Evolutionary conservation across 2,888 invertebrate species (phyloP).

Genomic region (Hartigia nigra): DNA sequence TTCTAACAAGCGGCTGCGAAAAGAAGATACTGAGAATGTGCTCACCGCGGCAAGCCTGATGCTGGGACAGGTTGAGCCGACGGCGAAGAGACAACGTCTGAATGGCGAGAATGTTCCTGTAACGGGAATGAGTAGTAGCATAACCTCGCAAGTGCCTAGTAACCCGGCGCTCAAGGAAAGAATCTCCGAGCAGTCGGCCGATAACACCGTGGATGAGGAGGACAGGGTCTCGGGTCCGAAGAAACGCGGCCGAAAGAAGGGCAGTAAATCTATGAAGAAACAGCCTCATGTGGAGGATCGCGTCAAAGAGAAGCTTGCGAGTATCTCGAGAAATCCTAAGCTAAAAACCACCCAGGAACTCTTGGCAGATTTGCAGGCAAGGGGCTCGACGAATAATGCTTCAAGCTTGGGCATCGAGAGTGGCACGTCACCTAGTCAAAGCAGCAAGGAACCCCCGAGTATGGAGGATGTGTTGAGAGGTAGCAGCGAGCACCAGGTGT

Average conservation of each 20-base stretch:
- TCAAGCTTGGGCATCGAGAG: slow-evolving; percentile 68
- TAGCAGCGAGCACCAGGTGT: slow-evolving; percentile 62
- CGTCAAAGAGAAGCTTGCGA: slow-evolving; percentile 72
- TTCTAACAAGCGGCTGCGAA: slow-evolving; percentile 69
- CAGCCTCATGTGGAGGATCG: slow-evolving; percentile 66
- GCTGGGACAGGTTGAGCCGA: slow-evolving; percentile 51
- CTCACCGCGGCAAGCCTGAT: slow-evolving; percentile 38
- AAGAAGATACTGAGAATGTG: slow-evolving; percentile 57
- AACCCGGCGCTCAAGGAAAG: slow-evolving; percentile 58
- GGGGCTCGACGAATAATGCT: slow-evolving; percentile 64
- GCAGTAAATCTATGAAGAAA: slow-evolving; percentile 69
- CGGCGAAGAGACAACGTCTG: slow-evolving; percentile 64
- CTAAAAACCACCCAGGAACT: slow-evolving; percentile 85
- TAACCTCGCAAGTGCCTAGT: slow-evolving; percentile 69
- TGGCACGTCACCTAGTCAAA: slow-evolving; percentile 57
- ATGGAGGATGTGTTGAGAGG: slow-evolving; percentile 61
- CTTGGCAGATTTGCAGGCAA: slow-evolving; percentile 79
- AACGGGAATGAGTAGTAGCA: slow-evolving; percentile 50
- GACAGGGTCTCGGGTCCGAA: slow-evolving; percentile 63
- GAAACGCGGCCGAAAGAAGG: slow-evolving; percentile 72
- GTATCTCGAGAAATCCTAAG: slow-evolving; percentile 72
- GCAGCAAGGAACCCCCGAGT: slow-evolving; percentile 53
- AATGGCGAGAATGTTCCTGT: slow-evolving; percentile 67
- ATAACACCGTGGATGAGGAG: slow-evolving; percentile 29
- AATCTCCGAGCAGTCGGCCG: slow-evolving; percentile 42